phyloP scores from a whole-genome alignment of 2,888 invertebrate species.

The Luperina nickerlii region DNA sequence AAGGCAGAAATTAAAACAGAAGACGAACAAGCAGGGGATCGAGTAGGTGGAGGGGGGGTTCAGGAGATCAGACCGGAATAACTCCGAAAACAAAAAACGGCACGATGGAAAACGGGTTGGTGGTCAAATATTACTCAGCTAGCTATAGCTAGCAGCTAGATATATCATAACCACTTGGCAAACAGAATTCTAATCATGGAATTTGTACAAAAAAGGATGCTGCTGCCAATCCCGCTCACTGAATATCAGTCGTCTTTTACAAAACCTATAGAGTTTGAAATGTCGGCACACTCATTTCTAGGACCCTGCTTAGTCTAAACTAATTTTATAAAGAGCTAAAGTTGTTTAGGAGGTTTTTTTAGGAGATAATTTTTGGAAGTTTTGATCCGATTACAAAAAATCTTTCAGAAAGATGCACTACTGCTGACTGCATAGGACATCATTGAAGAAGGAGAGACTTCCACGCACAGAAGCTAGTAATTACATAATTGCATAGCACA shows the following conservation, averaged over 20 bases:
- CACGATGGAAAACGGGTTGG: background rate
- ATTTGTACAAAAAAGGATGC: constrained; percentile 6
- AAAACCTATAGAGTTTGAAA: constrained; percentile 16
- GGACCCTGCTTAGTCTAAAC: no score
- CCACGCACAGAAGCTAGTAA: background rate
- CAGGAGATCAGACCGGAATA: no score
- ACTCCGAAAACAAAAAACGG: background rate
- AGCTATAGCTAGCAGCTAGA: no score
- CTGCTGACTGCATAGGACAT: background rate
- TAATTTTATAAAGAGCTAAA: background rate
- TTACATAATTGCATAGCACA: background rate
- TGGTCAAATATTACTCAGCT: background rate
- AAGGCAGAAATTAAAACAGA: no score
- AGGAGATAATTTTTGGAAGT: background rate
- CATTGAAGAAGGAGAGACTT: background rate
- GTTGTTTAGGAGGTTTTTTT: background rate
- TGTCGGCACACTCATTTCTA: background rate
- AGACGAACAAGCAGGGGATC: no score
- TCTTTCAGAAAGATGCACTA: background rate
- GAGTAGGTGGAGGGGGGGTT: no score
- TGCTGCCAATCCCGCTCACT: background rate
- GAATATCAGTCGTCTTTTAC: background rate
- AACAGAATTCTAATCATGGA: background rate
- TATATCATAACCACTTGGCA: background rate
- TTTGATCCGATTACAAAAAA: background rate